Percentiles rank a stretch among this genome's conserved stretches.
These are phyloP conservation scores for Brachionus asplanchnoidis DNA, from an alignment of 1,140 invertebrate species.

Conservation along the genomic window DNA sequence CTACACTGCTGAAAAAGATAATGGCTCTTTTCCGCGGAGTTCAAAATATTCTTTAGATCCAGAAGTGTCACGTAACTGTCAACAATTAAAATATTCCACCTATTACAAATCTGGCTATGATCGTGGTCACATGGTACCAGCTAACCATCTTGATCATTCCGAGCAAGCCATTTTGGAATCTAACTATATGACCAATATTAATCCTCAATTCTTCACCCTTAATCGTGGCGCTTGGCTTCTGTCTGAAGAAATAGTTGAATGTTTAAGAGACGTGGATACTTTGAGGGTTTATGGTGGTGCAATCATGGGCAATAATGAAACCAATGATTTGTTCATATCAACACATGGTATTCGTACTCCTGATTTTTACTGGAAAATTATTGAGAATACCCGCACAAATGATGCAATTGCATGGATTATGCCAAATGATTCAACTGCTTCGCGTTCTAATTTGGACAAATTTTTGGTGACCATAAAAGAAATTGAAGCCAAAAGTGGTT, in stretches of 20 bases:
- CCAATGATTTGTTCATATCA: neutral
- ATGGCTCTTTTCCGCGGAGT: neutral
- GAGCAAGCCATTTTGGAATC: neutral
- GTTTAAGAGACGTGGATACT: neutral
- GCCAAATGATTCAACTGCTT: constrained; percentile 12
- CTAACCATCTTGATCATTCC: neutral
- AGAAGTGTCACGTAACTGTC: neutral
- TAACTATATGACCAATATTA: constrained; percentile 10
- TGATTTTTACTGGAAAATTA: constrained; percentile 3
- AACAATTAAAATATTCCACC: neutral
- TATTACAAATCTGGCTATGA: neutral
- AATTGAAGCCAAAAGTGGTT: neutral
- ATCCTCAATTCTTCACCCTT: neutral
- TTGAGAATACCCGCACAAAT: neutral
- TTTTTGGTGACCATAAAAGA: neutral
- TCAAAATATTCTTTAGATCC: neutral
- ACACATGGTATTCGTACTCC: neutral
- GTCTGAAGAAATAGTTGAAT: neutral
- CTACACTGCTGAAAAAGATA: neutral
- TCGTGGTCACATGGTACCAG: constrained; percentile 5
- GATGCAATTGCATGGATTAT: constrained; percentile 1
- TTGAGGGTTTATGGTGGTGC: neutral
- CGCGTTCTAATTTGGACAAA: neutral
- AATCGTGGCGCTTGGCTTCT: neutral
- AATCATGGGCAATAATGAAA: neutral